These are phyloP conservation scores for Stomatorhinus walkeri DNA, from an alignment of 2,797 vertebrate species.

Conservation along the genomic window DNA sequence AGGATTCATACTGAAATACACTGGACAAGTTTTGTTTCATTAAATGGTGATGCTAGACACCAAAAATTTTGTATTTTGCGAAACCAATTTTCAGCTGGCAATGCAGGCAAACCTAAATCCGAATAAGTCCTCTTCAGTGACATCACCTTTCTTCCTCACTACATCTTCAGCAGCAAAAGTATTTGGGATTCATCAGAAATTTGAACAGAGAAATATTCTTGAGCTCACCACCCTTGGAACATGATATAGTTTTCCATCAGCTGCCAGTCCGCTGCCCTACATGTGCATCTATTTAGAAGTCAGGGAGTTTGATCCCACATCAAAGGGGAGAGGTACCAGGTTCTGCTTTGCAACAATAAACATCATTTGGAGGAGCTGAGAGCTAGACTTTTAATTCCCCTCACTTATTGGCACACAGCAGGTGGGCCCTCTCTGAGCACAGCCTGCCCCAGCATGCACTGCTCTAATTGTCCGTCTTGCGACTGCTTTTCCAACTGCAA, in stretches of 20 bases:
- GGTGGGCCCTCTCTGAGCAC: constrained; percentile 15
- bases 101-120: constrained; percentile 46
- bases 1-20: not conserved
- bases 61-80: no score
- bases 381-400: constrained; percentile 23
- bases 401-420: constrained; percentile 37
- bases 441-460: constrained; percentile 49
- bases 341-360: constrained; percentile 38
- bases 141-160: not conserved
- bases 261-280: constrained; percentile 29
- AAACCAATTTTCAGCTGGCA: not conserved
- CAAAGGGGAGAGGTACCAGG: constrained; percentile 29
- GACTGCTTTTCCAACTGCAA: constrained; percentile 20
- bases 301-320: constrained; percentile 28
- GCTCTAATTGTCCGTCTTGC: constrained; percentile 38
- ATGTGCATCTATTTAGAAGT: constrained; percentile 44
- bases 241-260: constrained; percentile 31
- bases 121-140: not conserved
- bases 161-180: not conserved
- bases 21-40: not conserved
- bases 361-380: constrained; percentile 32
- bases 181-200: constrained; percentile 18
- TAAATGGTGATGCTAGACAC: not conserved
- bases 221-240: constrained; percentile 7
- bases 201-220: constrained; percentile 16